These are phyloP conservation scores for Galeruca laticollis DNA, from an alignment of 2,888 invertebrate genomes.

Conservation along the genomic window DNA sequence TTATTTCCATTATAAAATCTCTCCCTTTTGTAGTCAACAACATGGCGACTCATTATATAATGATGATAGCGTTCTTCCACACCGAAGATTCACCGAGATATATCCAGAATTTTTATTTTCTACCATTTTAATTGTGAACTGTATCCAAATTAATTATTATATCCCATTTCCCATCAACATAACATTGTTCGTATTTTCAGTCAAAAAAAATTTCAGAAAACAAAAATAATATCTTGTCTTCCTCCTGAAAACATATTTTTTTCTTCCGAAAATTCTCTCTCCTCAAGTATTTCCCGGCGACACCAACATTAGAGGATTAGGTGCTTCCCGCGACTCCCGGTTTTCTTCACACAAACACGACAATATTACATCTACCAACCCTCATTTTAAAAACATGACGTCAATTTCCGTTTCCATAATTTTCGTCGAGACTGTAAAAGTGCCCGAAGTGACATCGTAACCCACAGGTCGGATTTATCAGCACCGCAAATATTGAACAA, in stretches of 20 bases:
- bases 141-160: too few relatives aligned
- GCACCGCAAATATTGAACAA: conserved; percentile 44
- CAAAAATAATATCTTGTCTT: background rate
- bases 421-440: conserved; percentile 22
- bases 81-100: too few relatives aligned
- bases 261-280: too few relatives aligned
- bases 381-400: conserved; percentile 37
- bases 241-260: background rate
- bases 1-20: too few relatives aligned
- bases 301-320: conserved; percentile 29
- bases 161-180: too few relatives aligned
- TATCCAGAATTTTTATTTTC: too few relatives aligned
- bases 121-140: too few relatives aligned
- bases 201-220: background rate
- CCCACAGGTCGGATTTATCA: conserved; percentile 43
- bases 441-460: conserved; percentile 35
- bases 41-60: too few relatives aligned
- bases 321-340: conserved; percentile 17
- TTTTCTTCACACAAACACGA: conserved; percentile 26
- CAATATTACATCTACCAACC: conserved; percentile 35
- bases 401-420: conserved; percentile 36
- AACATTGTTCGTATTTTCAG: too few relatives aligned
- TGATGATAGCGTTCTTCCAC: too few relatives aligned
- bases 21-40: too few relatives aligned
- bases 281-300: conserved; percentile 28